Base-by-base conservation (phyloP, 37 sponge, comb jelly and placozoan genomes). In the Hormiphora californensis region DNA sequence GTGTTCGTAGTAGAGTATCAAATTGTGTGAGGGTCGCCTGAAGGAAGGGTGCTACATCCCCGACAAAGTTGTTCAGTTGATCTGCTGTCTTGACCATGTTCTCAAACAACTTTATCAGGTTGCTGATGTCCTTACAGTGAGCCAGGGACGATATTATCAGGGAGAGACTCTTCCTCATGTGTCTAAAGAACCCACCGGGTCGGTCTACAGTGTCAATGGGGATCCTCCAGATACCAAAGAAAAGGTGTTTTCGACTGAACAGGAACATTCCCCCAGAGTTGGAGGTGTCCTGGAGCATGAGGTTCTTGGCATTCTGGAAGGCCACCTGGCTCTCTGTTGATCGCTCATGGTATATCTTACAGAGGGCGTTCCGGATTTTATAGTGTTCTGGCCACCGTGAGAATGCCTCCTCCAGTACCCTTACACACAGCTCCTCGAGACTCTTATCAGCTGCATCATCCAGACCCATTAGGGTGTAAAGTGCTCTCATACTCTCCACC, bases 61-160 rank as follows among this genome's bases (percentile, higher is more conserved):
- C 81, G 21, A 73, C 81, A 73, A 73, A 73, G 23, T 73, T 73
- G 46, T 73, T 73, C 28, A 73, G 81, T 17, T 73, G 81, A 21
- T 73, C 81, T n/a, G 81, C 81, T 73, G 81, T 73, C 38, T 73
- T 73, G 3, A 73, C 81, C 81, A 73, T 73, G 44, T 73, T 73
- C 46, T 73, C 81, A 21, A 73, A 73, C 35, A 73, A 41, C 27
- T 41, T 73, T 4, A 73, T 73, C 28, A 73, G 81, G 23, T 73
- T 73, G 22, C 81, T 73, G 32, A 73, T 73, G 44, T 73, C 81
- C 25, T 73, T 73, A 28, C 81, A 73, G 25, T 73, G 81, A 15
- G 81, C 43, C 5, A 73, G 81, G 25, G 81, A 73, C 0, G 81
- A 43, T n/a, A 73, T 73, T 21, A 73, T 73, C 27, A 73, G 27